Evolutionary conservation across 92 coral and sea anemone genomes (phyloP).

Genomic region (Zoanthus gigantus): DNA sequence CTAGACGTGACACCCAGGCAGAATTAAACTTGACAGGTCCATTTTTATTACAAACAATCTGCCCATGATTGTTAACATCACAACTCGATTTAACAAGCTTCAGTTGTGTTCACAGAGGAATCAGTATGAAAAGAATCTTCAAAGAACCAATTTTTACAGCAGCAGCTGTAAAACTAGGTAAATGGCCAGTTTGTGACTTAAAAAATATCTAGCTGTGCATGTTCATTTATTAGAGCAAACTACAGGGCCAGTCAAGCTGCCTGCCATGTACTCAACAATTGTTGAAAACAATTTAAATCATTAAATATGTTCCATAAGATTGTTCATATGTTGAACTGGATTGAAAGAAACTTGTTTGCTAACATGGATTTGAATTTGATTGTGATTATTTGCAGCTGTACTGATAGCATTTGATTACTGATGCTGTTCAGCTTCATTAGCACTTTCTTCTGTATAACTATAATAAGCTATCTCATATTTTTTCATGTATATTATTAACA

Average conservation of each 20-base stretch:
- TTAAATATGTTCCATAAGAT: background rate
- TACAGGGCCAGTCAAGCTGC: background rate
- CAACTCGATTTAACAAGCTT: constrained; percentile 31
- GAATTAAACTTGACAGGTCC: background rate
- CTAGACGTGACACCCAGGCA: background rate
- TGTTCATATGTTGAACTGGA: background rate
- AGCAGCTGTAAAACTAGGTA: constrained; percentile 46
- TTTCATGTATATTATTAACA: no score
- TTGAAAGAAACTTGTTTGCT: background rate
- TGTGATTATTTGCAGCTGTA: background rate
- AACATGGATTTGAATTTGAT: background rate
- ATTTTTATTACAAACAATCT: background rate
- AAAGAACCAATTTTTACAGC: constrained; percentile 43
- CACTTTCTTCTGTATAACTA: background rate
- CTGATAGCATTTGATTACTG: background rate
- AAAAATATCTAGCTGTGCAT: background rate
- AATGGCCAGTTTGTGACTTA: constrained; percentile 9
- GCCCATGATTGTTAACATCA: background rate
- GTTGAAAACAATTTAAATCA: background rate
- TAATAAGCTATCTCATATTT: no score
- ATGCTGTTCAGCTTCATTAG: background rate
- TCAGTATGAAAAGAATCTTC: constrained; percentile 17
- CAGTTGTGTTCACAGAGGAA: background rate
- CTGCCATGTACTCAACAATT: background rate
- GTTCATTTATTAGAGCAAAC: constrained; percentile 16